phyloP scores from a whole-genome alignment of 2,113 vertebrate genomes.

The Erythrolamprus reginae region DNA sequence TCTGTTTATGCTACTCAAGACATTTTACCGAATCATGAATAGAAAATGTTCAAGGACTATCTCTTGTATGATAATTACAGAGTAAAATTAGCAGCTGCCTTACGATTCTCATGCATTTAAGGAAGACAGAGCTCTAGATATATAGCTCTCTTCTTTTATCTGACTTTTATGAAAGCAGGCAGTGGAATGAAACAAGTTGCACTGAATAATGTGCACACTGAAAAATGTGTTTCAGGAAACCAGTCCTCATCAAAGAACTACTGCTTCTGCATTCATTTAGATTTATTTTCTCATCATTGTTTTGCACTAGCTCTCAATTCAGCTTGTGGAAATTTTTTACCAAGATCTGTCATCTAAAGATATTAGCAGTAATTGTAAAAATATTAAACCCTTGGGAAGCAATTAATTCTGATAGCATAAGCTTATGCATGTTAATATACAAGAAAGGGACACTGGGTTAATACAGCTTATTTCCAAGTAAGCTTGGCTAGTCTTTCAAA shows the following conservation, averaged over 20 bases:
- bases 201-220: neutral
- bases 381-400: neutral
- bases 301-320: neutral
- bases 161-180: neutral
- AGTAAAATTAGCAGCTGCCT: slow-evolving; percentile 1
- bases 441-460: neutral
- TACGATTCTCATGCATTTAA: neutral
- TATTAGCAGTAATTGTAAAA: neutral
- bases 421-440: neutral
- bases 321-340: neutral
- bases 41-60: neutral
- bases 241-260: neutral
- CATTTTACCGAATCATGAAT: neutral
- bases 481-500: neutral
- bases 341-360: neutral
- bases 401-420: neutral
- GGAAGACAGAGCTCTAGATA: neutral
- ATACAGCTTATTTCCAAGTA: neutral
- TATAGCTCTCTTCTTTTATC: neutral
- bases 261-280: neutral
- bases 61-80: neutral
- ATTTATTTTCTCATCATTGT: neutral
- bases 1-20: neutral
- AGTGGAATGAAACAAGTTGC: neutral
- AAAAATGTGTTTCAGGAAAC: neutral